Evolutionary conservation across 64 coral and sea anemone species (phyloP), one percentile per base, ranked within the genome.

Genomic region (Stichodactyla helianthus): DNA sequence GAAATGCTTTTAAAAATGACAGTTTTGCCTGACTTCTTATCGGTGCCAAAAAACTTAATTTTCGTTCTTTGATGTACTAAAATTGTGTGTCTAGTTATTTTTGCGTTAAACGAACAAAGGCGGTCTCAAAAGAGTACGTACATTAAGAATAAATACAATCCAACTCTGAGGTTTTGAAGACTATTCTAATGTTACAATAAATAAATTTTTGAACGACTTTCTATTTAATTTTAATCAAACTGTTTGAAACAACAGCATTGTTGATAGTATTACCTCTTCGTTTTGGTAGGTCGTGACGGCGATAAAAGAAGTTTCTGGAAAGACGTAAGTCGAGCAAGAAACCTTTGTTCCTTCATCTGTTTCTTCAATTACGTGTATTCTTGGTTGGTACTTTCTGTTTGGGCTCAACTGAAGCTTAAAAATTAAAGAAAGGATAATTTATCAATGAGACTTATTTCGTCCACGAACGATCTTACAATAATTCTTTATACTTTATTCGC

Each of bases 251-350:
- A 15, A 76, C 23, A 86, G 5, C 20, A 9, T 19, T 61, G 35
- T 0, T 44, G 35, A 44, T 70, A 16, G 50, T 50, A 7, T 51
- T 91, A 95, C 94, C 94, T 96, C 94, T 77, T 96, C 94, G 35
- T 96, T 96, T 57, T 96, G 94, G 54, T 96, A 96, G 2, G 94
- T 96, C 6, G 94, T 96, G 64, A 96, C 94, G 31, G 94, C 94
- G 68, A 96, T 96, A 51, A 96, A 96, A n/a, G 92, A 79, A 6
- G 94, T 96, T 83, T 96, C 94, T 22, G 94, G 94, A 62, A 96
- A 96, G 27, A 96, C 79, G 18, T 90, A 96, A 8, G 94, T 96
- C 15, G 94, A 82, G n/a, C 94, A 96, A 0, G 94, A 93, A 50
- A 96, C 84, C 19, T 96, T 96, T 11, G 82, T 84, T 4, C 94